Base-by-base conservation (phyloP, 2,113 vertebrate species). In the Antigone vipio region DNA sequence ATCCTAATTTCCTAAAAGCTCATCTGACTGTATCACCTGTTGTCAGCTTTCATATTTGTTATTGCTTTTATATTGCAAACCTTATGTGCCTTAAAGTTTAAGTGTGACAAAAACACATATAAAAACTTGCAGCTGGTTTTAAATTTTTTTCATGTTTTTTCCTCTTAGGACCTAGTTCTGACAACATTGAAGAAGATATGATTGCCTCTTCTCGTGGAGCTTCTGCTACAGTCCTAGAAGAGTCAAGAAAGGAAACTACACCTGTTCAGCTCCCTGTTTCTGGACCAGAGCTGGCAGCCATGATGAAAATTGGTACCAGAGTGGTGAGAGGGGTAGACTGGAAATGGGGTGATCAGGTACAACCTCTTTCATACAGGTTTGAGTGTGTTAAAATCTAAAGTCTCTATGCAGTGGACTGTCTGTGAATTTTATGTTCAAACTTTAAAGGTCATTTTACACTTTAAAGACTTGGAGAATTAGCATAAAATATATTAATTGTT, bases 261-360 rank as follows among this genome's bases (percentile, higher is more conserved):
- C 99, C 99, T 1, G 93, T 98, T 32, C 99, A 99, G 11, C 98
- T 99, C 24, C 99, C 99, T 9, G 99, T 98, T 27, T 99, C 99
- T 12, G 99, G 99, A 20, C 99, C 99, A 15, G 99, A 99, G 79
- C 97, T 99, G 56, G 99, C 99, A n/a, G 98, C 99, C 83, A 99
- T 99, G 99, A 99, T 99, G 99, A 99, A 99, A 98, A 99, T 99
- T 83, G 99, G 99, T 90, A 99, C 99, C 89, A 98, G 99, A 84
- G 99, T 99, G 60, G 99, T 99, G 98, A 98, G 99, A 97, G 99
- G 99, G 10, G 99, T 99, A 11, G 99, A 99, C 96, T 99, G 99
- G 99, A 99, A 99, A 77, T 99, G 99, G 99, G 99, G 99, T 38
- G 99, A 99, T 97, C 99, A 99, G 99, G 99, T 99, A 98, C 47